Conservation (phyloP, 2,888 invertebrate species). For the Adelphocoris suturalis region DNA sequence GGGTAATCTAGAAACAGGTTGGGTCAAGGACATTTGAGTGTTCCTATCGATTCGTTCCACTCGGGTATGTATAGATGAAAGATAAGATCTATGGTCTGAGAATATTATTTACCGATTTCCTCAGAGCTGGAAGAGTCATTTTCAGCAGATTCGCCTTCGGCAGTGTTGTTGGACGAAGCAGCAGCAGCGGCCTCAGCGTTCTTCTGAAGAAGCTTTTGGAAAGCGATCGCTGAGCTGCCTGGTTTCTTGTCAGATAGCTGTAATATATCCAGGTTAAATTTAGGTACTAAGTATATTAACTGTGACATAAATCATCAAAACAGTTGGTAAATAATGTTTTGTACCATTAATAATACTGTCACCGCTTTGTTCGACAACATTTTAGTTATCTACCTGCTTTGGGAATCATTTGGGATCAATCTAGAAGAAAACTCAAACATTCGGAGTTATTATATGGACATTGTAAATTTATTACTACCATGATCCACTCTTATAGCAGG, state of each 20-base stretch:
- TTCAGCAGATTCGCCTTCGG: constrained; percentile 59
- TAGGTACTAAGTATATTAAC: too few species aligned
- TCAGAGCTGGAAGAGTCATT: constrained; percentile 59
- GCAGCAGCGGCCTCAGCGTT: constrained; percentile 65
- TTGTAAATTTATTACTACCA: too few species aligned
- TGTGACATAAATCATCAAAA: too few species aligned
- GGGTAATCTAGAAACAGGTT: not conserved
- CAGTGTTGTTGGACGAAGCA: constrained; percentile 76
- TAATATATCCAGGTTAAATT: not conserved
- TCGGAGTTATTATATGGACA: too few species aligned
- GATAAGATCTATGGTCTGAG: not conserved
- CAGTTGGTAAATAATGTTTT: too few species aligned
- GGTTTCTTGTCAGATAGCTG: constrained; percentile 70
- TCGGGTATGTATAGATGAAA: not conserved
- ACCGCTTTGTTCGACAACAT: too few species aligned
- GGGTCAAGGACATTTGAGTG: constrained; percentile 50
- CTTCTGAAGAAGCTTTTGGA: constrained; percentile 73
- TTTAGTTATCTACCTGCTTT: too few species aligned
- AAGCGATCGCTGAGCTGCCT: constrained; percentile 74
- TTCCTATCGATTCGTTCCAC: not conserved
- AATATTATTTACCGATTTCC: constrained; percentile 61
- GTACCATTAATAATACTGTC: too few species aligned
- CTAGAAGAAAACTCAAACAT: too few species aligned
- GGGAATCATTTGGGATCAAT: too few species aligned
- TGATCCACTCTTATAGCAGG: too few species aligned